Evolutionary conservation across 2,113 vertebrate species (phyloP), one percentile per base, ranked within the genome.

Genomic region (Aspiorhynchus laticeps): DNA sequence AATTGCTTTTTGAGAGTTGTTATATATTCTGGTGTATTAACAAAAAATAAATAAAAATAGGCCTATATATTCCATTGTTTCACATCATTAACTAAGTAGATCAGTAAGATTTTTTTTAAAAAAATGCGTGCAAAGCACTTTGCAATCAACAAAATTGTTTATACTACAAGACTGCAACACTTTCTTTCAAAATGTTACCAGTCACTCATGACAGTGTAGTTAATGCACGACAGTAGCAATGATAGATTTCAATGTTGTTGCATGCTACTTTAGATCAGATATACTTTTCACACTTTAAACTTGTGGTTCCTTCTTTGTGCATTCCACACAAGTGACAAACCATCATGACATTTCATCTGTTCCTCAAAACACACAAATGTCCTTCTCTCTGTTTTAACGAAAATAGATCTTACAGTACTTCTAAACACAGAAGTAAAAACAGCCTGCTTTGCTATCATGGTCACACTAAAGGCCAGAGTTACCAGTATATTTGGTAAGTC

Each of bases 311-410:
- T 28, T 28, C 5, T 67, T 82, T 26, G 9, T 46, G 59, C 15
- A 2, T 59, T 65, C 75, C 43, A 80, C 87, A 63, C 78, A 43
- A 63, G 74, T 31, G 59, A 46, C 59, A 76, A 53, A 69, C 56
- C 15, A 80, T 43, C 56, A 88, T 76, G 69, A 76, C 71, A 63
- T 85, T 75, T 31, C 5, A 46, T 77, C 67, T 76, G 28, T 88
- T 86, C 28, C 31, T 81, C 17, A 65, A 76, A 85, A 59, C 71
- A 87, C 12, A 80, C 59, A 82, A 65, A 61, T 7, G 59, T 8
- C n/a, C 79, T 80, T 80, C 79, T 12, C n/a, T 65, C 7, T 46
- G 17, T 65, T 81, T 33, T 28, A 12, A 43, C 6, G 38, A 81
- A 46, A 81, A 65, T 43, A 46, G 80, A 65, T 63, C 59, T 41